These are phyloP conservation scores for Phataginus tricuspis DNA, from an alignment of 2,797 vertebrate genomes.

Conservation along the genomic window DNA sequence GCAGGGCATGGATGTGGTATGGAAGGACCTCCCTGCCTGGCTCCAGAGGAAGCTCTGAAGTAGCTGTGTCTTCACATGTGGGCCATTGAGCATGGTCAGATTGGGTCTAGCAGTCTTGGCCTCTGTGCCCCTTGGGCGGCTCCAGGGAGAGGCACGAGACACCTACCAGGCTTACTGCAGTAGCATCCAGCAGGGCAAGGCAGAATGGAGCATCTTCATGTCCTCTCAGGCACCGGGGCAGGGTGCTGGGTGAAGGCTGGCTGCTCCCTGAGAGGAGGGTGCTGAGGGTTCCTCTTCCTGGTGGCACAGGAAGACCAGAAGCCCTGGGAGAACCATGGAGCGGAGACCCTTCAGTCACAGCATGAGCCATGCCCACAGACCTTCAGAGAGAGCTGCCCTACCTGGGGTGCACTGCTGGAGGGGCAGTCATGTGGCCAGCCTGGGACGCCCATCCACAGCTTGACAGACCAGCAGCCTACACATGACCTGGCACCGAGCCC, in stretches of 20 bases:
- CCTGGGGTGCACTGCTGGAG: neutral
- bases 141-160: neutral
- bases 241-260: neutral
- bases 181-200: neutral
- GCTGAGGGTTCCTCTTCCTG: no score
- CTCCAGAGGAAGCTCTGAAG: neutral
- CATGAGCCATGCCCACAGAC: neutral
- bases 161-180: neutral
- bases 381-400: neutral
- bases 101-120: neutral
- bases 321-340: neutral
- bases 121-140: neutral
- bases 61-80: neutral
- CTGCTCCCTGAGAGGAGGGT: neutral
- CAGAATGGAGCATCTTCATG: neutral
- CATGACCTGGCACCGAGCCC: neutral
- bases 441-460: neutral
- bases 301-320: neutral
- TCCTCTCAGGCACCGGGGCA: neutral
- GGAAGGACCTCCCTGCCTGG: neutral
- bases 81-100: neutral
- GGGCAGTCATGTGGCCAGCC: neutral
- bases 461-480: neutral
- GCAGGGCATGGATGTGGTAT: neutral
- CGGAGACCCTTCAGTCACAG: neutral